phyloP scores from a whole-genome alignment of 2,113 vertebrate species.

The Cinclus cinclus region DNA sequence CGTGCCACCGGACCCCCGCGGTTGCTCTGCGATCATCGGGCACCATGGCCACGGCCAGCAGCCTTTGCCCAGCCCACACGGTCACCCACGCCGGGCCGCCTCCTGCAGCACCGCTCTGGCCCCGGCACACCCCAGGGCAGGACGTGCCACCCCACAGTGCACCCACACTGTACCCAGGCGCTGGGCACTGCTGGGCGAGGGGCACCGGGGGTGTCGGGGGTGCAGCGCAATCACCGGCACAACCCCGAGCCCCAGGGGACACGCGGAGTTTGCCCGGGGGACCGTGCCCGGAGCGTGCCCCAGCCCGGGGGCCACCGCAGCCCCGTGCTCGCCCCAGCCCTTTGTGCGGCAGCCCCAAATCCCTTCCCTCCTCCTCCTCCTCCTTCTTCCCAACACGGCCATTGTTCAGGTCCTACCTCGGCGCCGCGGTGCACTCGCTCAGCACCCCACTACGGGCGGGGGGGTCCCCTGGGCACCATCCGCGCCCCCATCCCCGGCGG shows the following conservation, averaged over 20 bases:
- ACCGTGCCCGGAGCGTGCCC: not conserved
- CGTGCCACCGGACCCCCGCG: rapidly evolving
- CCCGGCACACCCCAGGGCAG: rapidly evolving
- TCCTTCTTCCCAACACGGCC: not conserved
- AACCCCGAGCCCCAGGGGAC: not conserved
- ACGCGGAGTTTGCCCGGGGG: rapidly evolving
- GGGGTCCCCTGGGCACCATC: not conserved
- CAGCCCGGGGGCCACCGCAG: not conserved
- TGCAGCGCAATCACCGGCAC: too few species aligned
- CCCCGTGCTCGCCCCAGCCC: not conserved
- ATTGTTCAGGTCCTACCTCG: slow-evolving; percentile 27
- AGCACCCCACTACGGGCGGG: not conserved
- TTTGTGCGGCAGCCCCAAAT: not conserved
- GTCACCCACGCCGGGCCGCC: not conserved
- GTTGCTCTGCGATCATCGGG: rapidly evolving
- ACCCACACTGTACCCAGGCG: rapidly evolving
- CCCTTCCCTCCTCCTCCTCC: not conserved
- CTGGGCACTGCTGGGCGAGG: rapidly evolving
- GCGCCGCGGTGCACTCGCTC: not conserved
- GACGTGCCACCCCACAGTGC: not conserved
- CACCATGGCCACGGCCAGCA: rapidly evolving
- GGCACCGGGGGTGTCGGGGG: not conserved
- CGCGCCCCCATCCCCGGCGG: not conserved
- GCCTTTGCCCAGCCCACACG: not conserved
- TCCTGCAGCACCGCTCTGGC: not conserved